Percentiles rank a stretch among this genome's conserved stretches.
Evolutionary conservation across 2,797 vertebrate species (phyloP).

Genomic region (Myoxocephalus aenaeus): DNA sequence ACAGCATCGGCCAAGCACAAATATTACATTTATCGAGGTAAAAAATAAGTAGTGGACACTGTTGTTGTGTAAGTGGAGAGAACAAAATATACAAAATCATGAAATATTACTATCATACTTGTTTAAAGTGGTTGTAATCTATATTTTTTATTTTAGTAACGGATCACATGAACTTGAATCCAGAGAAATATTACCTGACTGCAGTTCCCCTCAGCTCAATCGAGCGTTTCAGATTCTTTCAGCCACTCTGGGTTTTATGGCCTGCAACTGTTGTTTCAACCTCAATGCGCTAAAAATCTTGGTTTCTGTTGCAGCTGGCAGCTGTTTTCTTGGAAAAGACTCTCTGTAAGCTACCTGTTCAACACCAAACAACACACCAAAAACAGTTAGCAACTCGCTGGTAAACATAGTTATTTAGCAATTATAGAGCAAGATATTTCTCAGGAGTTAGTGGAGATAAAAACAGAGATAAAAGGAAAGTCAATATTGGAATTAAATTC

Average conservation of each 20-base stretch:
- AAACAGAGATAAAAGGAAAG: conserved; percentile 5
- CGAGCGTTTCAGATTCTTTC: conserved; percentile 6
- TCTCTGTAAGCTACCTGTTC: background rate
- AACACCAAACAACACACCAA: background rate
- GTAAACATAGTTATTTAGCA: background rate
- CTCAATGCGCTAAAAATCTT: background rate
- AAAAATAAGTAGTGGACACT: background rate
- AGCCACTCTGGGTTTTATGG: background rate
- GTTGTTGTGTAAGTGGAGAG: background rate
- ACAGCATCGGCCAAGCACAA: background rate
- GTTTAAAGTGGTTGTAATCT: background rate
- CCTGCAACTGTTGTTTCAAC: conserved; percentile 3
- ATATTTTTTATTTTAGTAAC: conserved; percentile 19
- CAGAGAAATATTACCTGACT: background rate
- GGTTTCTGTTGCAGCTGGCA: background rate
- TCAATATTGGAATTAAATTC: background rate
- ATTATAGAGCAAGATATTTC: conserved; percentile 3
- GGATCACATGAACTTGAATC: conserved; percentile 6
- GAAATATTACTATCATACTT: background rate
- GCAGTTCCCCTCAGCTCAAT: background rate
- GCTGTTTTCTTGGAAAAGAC: background rate
- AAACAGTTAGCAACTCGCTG: background rate
- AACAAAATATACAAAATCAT: background rate
- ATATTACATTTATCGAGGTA: conserved; percentile 4
- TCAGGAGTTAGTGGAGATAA: background rate